phyloP scores from a whole-genome alignment of 1,140 invertebrate species.

The Lamellibrachia luymesi region DNA sequence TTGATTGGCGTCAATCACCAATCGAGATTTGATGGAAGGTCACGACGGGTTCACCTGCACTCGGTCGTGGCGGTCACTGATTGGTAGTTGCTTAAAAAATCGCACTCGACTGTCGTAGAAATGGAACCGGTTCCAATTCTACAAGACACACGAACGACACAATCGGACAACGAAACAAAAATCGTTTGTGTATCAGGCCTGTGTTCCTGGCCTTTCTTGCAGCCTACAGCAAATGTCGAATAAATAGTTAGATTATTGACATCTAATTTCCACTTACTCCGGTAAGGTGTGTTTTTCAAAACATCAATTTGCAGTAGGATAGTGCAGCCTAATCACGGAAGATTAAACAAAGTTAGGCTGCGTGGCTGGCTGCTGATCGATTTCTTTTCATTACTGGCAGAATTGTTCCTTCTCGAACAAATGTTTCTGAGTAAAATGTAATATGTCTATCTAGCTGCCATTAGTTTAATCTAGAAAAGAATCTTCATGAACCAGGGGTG shows the following conservation, averaged over 20 bases:
- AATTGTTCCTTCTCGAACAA: not conserved
- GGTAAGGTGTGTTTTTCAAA: not conserved
- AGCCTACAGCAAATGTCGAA: not conserved
- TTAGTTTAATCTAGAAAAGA: not conserved
- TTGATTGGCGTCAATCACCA: too few relatives aligned
- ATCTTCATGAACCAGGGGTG: not conserved
- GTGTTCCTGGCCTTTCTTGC: too few relatives aligned
- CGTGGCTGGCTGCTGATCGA: not conserved
- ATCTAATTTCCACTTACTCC: not conserved
- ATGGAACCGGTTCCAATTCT: too few relatives aligned
- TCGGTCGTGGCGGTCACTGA: too few relatives aligned
- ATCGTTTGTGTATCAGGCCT: too few relatives aligned
- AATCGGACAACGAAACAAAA: too few relatives aligned
- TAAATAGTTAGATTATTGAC: not conserved
- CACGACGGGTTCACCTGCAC: too few relatives aligned
- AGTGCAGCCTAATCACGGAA: not conserved
- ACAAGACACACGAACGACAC: too few relatives aligned
- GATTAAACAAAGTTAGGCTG: not conserved
- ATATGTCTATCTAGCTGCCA: too few relatives aligned
- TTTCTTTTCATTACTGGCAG: not conserved
- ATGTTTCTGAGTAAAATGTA: not conserved
- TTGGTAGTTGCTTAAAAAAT: too few relatives aligned
- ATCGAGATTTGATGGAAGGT: too few relatives aligned
- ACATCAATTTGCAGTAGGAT: not conserved
- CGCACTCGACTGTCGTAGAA: too few relatives aligned